Conservation (phyloP, 37 sponge, comb jelly and placozoan genomes). For the Aphrocallistes beatrix region DNA sequence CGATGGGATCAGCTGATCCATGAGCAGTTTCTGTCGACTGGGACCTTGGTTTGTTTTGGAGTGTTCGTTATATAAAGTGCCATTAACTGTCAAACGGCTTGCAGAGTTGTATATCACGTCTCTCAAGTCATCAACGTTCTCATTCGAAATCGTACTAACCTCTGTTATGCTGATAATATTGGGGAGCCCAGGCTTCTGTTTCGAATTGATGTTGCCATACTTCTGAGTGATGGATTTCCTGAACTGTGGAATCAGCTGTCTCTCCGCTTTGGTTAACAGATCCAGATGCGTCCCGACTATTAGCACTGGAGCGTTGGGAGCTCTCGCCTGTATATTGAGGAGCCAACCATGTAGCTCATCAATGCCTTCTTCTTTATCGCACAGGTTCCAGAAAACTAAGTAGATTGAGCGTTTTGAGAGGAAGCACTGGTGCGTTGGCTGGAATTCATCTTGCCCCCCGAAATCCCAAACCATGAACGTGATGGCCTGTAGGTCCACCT, state of each 20-base stretch:
- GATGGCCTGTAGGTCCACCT: slow-evolving; percentile 46
- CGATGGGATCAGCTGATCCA: slow-evolving; percentile 77
- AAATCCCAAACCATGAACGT: slow-evolving; percentile 90
- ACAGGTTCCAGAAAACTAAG: slow-evolving; percentile 35
- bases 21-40: slow-evolving; percentile 40
- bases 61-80: background rate
- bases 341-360: slow-evolving; percentile 33
- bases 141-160: slow-evolving; percentile 16
- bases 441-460: slow-evolving; percentile 59
- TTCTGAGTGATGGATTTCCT: background rate
- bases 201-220: background rate
- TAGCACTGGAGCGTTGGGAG: slow-evolving; percentile 24
- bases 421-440: slow-evolving; percentile 48
- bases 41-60: background rate
- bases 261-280: slow-evolving; percentile 23
- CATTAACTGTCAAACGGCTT: background rate
- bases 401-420: slow-evolving; percentile 38
- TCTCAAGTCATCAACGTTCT: slow-evolving; percentile 39
- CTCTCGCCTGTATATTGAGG: slow-evolving; percentile 35
- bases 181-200: slow-evolving; percentile 12
- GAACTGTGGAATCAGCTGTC: slow-evolving; percentile 25
- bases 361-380: slow-evolving; percentile 6
- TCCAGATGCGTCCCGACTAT: slow-evolving; percentile 40
- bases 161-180: background rate
- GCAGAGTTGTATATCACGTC: slow-evolving; percentile 28